Evolutionary conservation across 2,797 vertebrate species (phyloP), one percentile per base, ranked within the genome.

Genomic region (Parotocinclus haroldoi): DNA sequence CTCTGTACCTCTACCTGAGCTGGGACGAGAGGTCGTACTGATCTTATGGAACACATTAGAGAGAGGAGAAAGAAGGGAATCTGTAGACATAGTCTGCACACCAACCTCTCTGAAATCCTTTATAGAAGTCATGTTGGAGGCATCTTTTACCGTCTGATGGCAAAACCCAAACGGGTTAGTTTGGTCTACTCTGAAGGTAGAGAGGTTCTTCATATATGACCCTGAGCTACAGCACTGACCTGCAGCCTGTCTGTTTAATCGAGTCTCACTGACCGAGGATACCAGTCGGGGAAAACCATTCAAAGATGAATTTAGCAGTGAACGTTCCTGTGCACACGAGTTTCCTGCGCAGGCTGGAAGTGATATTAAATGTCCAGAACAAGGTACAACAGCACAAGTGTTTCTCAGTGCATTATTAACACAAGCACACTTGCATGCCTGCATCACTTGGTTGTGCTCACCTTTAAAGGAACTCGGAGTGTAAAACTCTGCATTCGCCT

Each of bases 181-280:
- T 3, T 54, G 63, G 52, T 68, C 78, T 9, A 50, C 51, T 64
- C 52, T 73, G 53, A 48, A 39, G 46, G 19, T 60, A n/a, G 65
- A 71, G 9, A 63, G 16, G 27, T 71, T 68, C 61, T 80, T 80
- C 78, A 4, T 85, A 71, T 66, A 77, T 45, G 75, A 45, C 60
- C 76, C 71, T 3, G 74, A 36, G 40, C 74, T 2, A 46, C 79
- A 87, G 70, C 84, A 87, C 53, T 76, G 85, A 39, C 86, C 63
- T 37, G 83, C 66, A 54, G 62, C 85, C 54, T 84, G 84, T 55
- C 83, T 82, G 57, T 91, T 88, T 68, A 97, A 80, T 27, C 84
- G 84, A 0, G 95, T 90, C 72, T 97, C 94, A 9, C 95, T 97
- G 61, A 93, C 74, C 0, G 96, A 96, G 7, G 91, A 91, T 42